Conservation (phyloP, 2,888 invertebrate species). For the Diplolepis rosae region DNA sequence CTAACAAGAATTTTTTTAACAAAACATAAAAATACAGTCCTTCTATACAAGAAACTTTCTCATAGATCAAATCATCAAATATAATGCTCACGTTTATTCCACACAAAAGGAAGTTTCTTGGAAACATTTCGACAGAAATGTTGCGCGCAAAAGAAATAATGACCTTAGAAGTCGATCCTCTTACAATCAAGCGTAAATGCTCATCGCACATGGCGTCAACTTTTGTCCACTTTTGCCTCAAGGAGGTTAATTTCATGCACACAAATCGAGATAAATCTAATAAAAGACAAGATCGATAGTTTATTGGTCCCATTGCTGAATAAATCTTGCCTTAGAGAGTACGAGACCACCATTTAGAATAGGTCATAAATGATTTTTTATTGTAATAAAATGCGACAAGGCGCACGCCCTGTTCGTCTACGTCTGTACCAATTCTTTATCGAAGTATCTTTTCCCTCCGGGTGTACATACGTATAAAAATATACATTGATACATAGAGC, state of each 20-base stretch:
- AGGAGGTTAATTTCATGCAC: neutral
- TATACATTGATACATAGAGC: conserved; percentile 22
- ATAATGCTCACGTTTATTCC: neutral
- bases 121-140: neutral
- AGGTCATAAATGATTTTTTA: neutral
- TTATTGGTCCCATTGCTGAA: neutral
- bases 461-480: neutral
- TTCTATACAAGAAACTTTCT: neutral
- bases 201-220: neutral
- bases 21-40: neutral
- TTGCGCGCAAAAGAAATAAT: neutral
- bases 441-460: neutral
- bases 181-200: neutral
- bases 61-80: neutral
- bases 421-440: neutral
- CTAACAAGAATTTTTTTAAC: neutral
- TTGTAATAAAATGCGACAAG: neutral
- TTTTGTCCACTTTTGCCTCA: neutral
- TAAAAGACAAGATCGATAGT: neutral
- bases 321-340: neutral
- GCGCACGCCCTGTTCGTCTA: neutral
- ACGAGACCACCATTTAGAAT: neutral
- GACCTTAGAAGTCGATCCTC: neutral
- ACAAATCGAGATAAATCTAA: neutral
- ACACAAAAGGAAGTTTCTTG: neutral